phyloP scores from a whole-genome alignment of 1,140 invertebrate genomes.

The Lordiphosa mommai region DNA sequence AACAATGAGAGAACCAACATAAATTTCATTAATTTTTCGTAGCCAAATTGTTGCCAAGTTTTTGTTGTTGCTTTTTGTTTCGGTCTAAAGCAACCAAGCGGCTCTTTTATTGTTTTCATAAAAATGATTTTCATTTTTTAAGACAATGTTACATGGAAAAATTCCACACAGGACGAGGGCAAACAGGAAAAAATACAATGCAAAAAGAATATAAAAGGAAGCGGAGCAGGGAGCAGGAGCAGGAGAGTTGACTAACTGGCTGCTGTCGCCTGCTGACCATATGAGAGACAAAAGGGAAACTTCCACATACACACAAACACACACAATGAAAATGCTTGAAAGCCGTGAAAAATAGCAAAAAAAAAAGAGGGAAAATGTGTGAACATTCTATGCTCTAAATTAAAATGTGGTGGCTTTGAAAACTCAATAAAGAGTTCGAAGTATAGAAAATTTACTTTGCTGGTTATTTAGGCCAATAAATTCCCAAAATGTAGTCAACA shows the following conservation, averaged over 20 bases:
- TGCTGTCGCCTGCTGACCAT: slow-evolving; percentile 9
- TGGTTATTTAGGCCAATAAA: too few relatives aligned
- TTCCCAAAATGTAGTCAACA: too few relatives aligned
- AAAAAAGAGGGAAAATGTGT: not conserved
- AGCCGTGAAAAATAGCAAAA: slow-evolving; percentile 2
- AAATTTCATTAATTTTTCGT: slow-evolving; percentile 67
- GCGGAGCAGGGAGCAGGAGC: not conserved
- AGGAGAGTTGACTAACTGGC: slow-evolving; percentile 9
- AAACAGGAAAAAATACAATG: slow-evolving; percentile 22
- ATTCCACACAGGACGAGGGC: not conserved
- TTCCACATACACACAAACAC: not conserved
- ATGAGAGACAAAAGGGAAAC: not conserved
- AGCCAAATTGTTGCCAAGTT: slow-evolving; percentile 43
- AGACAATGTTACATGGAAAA: slow-evolving; percentile 41
- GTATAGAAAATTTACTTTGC: too few relatives aligned
- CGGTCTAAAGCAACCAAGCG: slow-evolving; percentile 36
- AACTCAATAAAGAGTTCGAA: too few relatives aligned
- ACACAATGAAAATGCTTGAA: not conserved
- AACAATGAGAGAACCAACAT: slow-evolving; percentile 44
- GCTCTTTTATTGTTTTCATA: slow-evolving; percentile 58
- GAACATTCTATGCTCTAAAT: not conserved
- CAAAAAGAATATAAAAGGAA: not conserved
- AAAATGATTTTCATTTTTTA: slow-evolving; percentile 62
- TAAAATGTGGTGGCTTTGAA: not conserved
- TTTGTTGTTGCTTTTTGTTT: slow-evolving; percentile 21